Conservation (phyloP, 2,113 vertebrate genomes). For the Equus przewalskii region DNA sequence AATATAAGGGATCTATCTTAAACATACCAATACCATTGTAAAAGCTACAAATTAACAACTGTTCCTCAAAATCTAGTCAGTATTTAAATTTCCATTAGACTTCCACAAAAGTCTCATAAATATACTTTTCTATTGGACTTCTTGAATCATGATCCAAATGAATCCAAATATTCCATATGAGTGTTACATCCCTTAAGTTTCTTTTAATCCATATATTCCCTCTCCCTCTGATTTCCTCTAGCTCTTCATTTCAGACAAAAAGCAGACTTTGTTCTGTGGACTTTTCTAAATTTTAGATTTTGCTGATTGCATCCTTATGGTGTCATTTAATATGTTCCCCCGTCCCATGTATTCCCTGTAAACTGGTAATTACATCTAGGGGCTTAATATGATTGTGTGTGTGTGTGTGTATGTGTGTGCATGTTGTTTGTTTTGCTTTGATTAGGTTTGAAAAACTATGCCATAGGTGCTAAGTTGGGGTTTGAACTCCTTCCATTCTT, state of each 20-base stretch:
- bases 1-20: background rate
- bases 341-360: background rate
- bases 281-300: background rate
- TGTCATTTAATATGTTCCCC: background rate
- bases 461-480: background rate
- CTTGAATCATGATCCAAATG: background rate
- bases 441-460: background rate
- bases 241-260: background rate
- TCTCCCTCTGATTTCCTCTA: background rate
- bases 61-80: background rate
- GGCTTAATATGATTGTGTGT: background rate
- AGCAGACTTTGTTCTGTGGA: background rate
- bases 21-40: background rate
- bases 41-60: background rate
- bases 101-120: background rate
- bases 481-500: background rate
- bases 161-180: background rate
- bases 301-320: background rate
- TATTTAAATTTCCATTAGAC: background rate
- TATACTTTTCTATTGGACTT: background rate
- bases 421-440: background rate
- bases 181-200: background rate
- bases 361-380: background rate
- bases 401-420: background rate
- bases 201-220: background rate